These are phyloP conservation scores for Leucoptera coffeella DNA, from an alignment of 2,888 invertebrate species.

Conservation along the genomic window DNA sequence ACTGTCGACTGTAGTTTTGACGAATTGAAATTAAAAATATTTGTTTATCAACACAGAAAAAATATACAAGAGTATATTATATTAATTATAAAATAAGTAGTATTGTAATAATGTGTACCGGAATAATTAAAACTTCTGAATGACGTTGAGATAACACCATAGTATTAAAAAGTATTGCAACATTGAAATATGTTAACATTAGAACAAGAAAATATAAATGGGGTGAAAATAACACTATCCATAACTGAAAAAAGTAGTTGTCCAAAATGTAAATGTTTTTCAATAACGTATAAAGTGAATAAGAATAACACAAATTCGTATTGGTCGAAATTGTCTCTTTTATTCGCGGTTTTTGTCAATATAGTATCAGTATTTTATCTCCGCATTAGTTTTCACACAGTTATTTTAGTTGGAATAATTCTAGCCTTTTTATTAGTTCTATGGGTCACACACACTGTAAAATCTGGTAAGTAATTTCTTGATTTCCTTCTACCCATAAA, in stretches of 20 bases:
- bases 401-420: slow-evolving; percentile 21
- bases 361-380: slow-evolving; percentile 21
- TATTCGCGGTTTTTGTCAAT: slow-evolving; percentile 26
- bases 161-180: no score
- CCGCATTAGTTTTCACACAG: slow-evolving; percentile 22
- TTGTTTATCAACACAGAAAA: no score
- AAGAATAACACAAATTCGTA: slow-evolving; percentile 11
- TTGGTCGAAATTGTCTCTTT: slow-evolving; percentile 21
- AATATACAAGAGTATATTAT: no score
- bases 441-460: slow-evolving; percentile 40
- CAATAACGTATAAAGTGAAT: slow-evolving; percentile 24
- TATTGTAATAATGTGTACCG: no score
- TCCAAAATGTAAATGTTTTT: slow-evolving; percentile 25
- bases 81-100: no score
- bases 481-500: background rate
- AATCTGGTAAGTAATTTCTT: slow-evolving; percentile 25
- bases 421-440: slow-evolving; percentile 26
- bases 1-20: no score
- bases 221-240: slow-evolving; percentile 21
- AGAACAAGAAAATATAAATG: slow-evolving; percentile 32
- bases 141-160: no score
- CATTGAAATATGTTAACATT: no score
- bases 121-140: no score
- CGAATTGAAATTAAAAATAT: no score
- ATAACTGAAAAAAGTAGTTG: slow-evolving; percentile 16